These are phyloP conservation scores for Fragum whitleyi DNA, from an alignment of 2,888 invertebrate genomes.

Conservation along the genomic window DNA sequence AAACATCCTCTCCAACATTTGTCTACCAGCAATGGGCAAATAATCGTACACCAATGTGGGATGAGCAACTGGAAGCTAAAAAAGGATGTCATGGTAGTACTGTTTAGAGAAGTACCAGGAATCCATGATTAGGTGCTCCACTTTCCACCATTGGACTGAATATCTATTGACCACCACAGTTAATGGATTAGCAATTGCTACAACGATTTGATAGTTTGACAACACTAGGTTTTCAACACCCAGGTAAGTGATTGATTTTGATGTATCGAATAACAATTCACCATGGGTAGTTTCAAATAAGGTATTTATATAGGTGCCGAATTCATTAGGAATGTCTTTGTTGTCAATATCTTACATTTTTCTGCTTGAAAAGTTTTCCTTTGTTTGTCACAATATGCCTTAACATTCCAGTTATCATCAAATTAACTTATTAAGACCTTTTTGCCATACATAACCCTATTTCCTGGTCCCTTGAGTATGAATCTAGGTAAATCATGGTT, in stretches of 20 bases:
- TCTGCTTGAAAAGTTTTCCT: constrained; percentile 47
- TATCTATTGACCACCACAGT: no score
- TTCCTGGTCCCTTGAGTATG: no score
- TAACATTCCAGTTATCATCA: constrained; percentile 48
- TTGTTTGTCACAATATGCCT: constrained; percentile 56
- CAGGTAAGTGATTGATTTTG: constrained; percentile 18
- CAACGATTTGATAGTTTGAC: not conserved
- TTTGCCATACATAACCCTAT: not conserved
- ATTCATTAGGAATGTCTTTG: constrained; percentile 51
- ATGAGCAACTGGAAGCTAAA: no score
- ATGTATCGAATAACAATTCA: not conserved
- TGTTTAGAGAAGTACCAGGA: no score
- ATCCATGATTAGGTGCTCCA: no score
- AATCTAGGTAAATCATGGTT: no score
- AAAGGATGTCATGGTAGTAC: no score
- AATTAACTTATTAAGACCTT: constrained; percentile 7
- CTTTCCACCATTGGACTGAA: no score
- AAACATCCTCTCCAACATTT: no score
- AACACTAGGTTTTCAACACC: not conserved
- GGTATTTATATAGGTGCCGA: constrained; percentile 51
- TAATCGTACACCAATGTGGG: no score
- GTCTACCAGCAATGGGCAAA: no score
- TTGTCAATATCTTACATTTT: constrained; percentile 53
- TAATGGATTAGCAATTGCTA: no score
- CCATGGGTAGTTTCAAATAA: constrained; percentile 12